Conservation (phyloP, 2,888 invertebrate genomes). For the Ametastegia equiseti region DNA sequence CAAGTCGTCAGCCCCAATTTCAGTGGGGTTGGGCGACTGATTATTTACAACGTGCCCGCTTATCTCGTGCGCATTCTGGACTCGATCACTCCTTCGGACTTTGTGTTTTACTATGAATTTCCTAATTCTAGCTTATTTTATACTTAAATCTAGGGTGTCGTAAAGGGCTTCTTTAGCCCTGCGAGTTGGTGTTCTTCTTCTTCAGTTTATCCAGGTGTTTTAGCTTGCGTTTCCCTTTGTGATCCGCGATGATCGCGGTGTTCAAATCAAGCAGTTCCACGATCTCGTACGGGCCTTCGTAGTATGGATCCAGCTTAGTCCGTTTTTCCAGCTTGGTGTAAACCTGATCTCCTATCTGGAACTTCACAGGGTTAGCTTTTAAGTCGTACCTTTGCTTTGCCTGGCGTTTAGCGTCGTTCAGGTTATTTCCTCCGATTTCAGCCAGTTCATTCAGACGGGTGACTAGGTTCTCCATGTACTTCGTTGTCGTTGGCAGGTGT, state of each 20-base stretch:
- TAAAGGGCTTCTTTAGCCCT: background rate
- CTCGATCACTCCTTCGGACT: too few species aligned
- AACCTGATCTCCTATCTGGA: background rate
- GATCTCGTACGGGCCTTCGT: background rate
- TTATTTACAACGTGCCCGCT: background rate
- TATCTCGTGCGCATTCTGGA: background rate
- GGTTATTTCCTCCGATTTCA: background rate
- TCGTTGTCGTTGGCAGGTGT: too few species aligned
- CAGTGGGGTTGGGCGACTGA: background rate
- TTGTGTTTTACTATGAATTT: too few species aligned
- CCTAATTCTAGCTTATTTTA: background rate
- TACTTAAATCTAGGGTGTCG: background rate
- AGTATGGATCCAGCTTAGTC: background rate
- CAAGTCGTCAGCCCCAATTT: background rate
- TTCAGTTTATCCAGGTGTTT: conserved; percentile 20
- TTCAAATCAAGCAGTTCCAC: background rate
- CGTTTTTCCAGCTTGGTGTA: background rate
- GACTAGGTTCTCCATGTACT: too few species aligned
- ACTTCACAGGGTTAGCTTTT: background rate
- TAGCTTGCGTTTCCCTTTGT: background rate
- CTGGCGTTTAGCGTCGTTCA: background rate
- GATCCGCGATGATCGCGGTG: conserved; percentile 10
- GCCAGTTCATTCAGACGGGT: too few species aligned
- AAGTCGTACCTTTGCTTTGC: background rate
- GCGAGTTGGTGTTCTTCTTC: background rate